These are phyloP conservation scores for Drosophila mercatorum DNA, from an alignment of 2,888 invertebrate species.

Conservation along the genomic window DNA sequence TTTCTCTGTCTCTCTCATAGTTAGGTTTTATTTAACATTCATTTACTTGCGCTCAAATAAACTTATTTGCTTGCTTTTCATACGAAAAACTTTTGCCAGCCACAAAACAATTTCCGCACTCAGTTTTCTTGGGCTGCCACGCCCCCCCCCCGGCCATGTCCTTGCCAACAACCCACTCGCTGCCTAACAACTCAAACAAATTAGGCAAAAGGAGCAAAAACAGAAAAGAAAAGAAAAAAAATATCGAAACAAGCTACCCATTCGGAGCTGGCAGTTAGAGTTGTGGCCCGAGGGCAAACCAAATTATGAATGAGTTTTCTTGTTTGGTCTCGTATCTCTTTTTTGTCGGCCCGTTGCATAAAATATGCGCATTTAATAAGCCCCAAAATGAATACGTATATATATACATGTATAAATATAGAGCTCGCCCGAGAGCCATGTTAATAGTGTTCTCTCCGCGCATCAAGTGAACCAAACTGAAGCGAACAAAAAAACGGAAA, in stretches of 20 bases:
- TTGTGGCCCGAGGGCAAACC: slow-evolving; percentile 40
- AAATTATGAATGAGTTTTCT: slow-evolving; percentile 61
- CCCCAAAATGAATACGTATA: slow-evolving; percentile 53
- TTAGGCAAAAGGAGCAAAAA: slow-evolving; percentile 54
- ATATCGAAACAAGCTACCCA: slow-evolving; percentile 27
- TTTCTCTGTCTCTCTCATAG: slow-evolving; percentile 37
- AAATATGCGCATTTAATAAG: slow-evolving; percentile 78
- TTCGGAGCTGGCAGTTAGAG: slow-evolving; percentile 16
- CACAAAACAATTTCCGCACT: slow-evolving; percentile 72
- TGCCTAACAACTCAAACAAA: slow-evolving; percentile 67
- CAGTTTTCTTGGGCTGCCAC: slow-evolving; percentile 26
- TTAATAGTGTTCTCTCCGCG: slow-evolving; percentile 47
- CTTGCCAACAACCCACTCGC: slow-evolving; percentile 17
- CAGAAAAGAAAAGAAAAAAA: slow-evolving; percentile 1
- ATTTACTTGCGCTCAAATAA: slow-evolving; percentile 62
- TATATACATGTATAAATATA: not conserved
- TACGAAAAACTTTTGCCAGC: slow-evolving; percentile 70
- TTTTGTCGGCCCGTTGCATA: slow-evolving; percentile 56
- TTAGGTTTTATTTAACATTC: slow-evolving; percentile 67
- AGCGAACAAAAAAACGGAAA: slow-evolving; percentile 30
- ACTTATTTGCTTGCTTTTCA: slow-evolving; percentile 67
- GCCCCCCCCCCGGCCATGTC: not conserved
- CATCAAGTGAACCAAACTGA: slow-evolving; percentile 22
- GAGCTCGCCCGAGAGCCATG: slow-evolving; percentile 36
- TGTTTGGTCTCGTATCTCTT: slow-evolving; percentile 36